Base-by-base conservation (phyloP, 2,888 invertebrate genomes). In the Nymphalis c-album region DNA sequence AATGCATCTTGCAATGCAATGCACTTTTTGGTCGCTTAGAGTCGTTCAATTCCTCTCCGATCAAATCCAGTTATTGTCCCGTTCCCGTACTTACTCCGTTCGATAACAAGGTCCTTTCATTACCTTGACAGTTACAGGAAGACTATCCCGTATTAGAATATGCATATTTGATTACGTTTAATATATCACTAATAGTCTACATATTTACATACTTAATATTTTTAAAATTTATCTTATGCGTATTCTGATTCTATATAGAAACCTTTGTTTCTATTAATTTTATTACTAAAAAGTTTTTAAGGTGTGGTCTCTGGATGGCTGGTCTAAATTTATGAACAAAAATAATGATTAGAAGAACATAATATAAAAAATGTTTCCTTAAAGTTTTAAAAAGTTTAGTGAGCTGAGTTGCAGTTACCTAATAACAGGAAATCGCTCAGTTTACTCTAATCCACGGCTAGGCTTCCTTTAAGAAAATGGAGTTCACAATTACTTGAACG, bases 21-120 rank as follows among this genome's bases (percentile, higher is more conserved):
- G 40, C 40, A 85, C 86, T 87, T 90, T 91, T 90, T 87, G 88
- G 87, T 87, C 84, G 84, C 77, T 78, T 77, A 53, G 64, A 57
- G 57, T 51, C 40, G 57, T n/a, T 64, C 63, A 31, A 63, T 72
- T 72, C 71, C 68, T 57, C 51, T 70, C 63, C 63, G 69, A 68
- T 73, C 57, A 65, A 61, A 64, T 71, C 74, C 60, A 70, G 74
- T 78, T 78, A 75, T 77, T 75, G 73, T 73, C 66, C 68, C 73
- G 76, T 76, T 76, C 73, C 59, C 63, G 31, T 63, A 65, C 48
- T 62, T 60, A 68, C 53, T 78, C 80, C 80, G 80, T 82, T 83
- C 81, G 81, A 81, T 79, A 82, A 80, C 79, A 78, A 80, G 80
- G 79, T 75, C 77, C 77, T 77, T 77, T 77, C 76, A 78, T 79